These are phyloP conservation scores for Hypolimnas misippus DNA, from an alignment of 2,888 invertebrate genomes.

Conservation along the genomic window DNA sequence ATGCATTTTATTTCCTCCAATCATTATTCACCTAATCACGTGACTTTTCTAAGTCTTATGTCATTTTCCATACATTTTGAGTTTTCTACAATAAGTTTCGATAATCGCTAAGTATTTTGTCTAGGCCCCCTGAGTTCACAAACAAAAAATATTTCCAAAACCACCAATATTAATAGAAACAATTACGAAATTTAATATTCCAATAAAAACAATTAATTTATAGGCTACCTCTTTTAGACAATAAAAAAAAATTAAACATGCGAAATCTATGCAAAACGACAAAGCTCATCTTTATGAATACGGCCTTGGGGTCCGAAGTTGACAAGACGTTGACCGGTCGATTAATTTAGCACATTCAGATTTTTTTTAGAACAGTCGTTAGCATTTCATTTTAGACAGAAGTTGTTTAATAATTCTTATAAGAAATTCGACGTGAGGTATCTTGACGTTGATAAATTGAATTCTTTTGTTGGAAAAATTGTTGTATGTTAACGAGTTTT, in stretches of 20 bases:
- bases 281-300: constrained; percentile 41
- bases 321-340: constrained; percentile 55
- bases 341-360: constrained; percentile 55
- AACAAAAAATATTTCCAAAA: too few species aligned
- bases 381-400: constrained; percentile 45
- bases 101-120: too few species aligned
- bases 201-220: neutral
- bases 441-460: constrained; percentile 46
- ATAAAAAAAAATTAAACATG: constrained; percentile 9
- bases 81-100: too few species aligned
- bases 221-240: neutral
- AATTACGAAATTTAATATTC: neutral
- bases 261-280: constrained; percentile 32
- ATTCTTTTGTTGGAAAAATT: constrained; percentile 35
- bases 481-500: constrained; percentile 10
- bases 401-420: constrained; percentile 35
- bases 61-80: too few species aligned
- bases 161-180: constrained; percentile 4
- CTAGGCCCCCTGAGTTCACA: too few species aligned
- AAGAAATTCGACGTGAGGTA: constrained; percentile 37
- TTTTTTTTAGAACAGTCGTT: constrained; percentile 46
- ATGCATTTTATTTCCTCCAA: too few species aligned
- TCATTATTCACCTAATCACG: too few species aligned
- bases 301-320: constrained; percentile 46
- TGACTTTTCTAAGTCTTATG: too few species aligned